Evolutionary conservation across 2,113 vertebrate species (phyloP).

Genomic region (Pseudopodoces humilis): DNA sequence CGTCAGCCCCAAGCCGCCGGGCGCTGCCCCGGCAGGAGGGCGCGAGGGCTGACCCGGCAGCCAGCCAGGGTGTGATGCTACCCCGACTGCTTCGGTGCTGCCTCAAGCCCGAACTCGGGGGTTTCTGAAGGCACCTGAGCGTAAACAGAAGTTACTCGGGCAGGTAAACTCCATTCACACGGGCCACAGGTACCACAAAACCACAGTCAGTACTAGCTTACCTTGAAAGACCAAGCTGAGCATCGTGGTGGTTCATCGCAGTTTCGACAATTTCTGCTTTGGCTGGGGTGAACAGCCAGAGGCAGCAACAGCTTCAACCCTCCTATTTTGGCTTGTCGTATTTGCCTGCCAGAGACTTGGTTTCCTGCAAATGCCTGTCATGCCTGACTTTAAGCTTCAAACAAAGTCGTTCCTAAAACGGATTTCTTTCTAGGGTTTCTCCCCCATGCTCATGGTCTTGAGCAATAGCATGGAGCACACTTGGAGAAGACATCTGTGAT

Average conservation of each 20-base stretch:
- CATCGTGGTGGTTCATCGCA: not conserved
- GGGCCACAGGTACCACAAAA: not conserved
- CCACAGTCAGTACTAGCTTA: not conserved
- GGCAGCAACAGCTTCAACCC: not conserved
- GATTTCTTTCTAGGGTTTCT: not conserved
- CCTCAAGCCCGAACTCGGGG: rapidly evolving
- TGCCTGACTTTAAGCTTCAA: not conserved
- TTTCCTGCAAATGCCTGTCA: not conserved
- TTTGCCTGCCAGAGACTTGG: not conserved
- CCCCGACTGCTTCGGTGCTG: rapidly evolving
- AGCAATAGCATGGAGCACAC: not conserved
- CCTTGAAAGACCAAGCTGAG: not conserved
- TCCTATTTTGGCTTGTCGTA: rapidly evolving
- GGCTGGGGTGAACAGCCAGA: not conserved
- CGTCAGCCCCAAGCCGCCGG: not conserved
- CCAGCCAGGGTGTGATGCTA: rapidly evolving
- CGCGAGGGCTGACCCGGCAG: not conserved
- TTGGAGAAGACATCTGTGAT: not conserved
- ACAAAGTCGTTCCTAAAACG: not conserved
- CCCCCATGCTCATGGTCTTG: not conserved
- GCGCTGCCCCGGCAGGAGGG: not conserved
- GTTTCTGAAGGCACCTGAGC: not conserved
- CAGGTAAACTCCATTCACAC: not conserved
- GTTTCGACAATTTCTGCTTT: not conserved
- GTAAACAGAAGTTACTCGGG: not conserved